These are phyloP conservation scores for Paramisgurnus dabryanus DNA, from an alignment of 2,113 vertebrate species.

Conservation along the genomic window DNA sequence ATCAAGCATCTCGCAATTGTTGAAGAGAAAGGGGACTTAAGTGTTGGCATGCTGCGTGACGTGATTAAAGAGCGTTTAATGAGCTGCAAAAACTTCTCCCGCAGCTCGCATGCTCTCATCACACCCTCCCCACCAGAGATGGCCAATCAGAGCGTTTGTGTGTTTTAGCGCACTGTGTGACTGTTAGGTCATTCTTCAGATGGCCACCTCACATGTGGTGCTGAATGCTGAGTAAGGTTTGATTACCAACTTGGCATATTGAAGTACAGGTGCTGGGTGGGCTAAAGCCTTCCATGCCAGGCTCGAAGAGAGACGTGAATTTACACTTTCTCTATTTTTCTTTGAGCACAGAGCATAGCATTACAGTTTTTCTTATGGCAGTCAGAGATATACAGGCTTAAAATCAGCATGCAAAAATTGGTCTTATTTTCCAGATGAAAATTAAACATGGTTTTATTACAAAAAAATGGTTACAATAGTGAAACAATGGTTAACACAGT, in stretches of 20 bases:
- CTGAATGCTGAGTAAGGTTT: conserved; percentile 35
- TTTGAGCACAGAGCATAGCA: background rate
- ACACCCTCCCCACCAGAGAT: conserved; percentile 46
- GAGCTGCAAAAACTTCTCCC: conserved; percentile 53
- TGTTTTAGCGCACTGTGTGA: conserved; percentile 53
- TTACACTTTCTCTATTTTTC: conserved; percentile 14
- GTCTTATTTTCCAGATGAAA: too few species aligned
- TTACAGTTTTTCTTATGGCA: background rate
- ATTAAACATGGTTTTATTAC: too few species aligned
- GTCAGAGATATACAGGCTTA: background rate
- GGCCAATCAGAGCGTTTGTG: conserved; percentile 59
- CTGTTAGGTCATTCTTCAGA: conserved; percentile 30
- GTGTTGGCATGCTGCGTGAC: conserved; percentile 49
- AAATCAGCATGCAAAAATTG: background rate
- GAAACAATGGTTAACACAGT: too few species aligned
- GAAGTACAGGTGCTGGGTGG: conserved; percentile 28
- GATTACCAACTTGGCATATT: conserved; percentile 29
- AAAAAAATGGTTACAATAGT: too few species aligned
- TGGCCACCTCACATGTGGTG: conserved; percentile 34
- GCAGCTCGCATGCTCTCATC: conserved; percentile 43
- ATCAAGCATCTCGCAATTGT: conserved; percentile 68
- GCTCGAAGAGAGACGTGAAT: background rate
- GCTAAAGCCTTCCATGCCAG: conserved; percentile 15
- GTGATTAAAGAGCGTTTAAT: conserved; percentile 73
- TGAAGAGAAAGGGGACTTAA: conserved; percentile 56